A percentile compares a stretch with the other conserved stretches of the same genome.
Conservation (phyloP, 2,888 invertebrate genomes). For the Endotricha flammealis region DNA sequence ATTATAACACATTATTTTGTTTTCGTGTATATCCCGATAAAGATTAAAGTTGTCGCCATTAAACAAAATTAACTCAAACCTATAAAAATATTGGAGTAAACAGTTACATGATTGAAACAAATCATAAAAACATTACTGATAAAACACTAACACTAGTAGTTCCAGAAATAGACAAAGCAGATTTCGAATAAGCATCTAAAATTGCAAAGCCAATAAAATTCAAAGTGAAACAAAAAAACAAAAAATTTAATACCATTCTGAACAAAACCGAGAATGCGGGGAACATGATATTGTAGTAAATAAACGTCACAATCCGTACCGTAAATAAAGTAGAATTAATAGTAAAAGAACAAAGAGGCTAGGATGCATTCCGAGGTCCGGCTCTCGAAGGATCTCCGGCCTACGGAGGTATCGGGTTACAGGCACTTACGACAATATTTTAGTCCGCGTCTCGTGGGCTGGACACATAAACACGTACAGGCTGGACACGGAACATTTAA, state of each 20-base stretch:
- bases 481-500: too few species aligned
- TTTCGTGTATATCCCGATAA: too few species aligned
- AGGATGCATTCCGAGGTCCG: background rate
- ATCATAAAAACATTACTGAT: too few species aligned
- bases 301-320: background rate
- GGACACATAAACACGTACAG: background rate
- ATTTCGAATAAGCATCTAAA: too few species aligned
- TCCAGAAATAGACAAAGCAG: too few species aligned
- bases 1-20: slow-evolving; percentile 32
- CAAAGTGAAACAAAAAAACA: slow-evolving; percentile 14
- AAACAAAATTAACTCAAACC: too few species aligned
- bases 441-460: background rate
- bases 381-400: background rate
- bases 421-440: slow-evolving; percentile 1
- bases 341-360: slow-evolving; percentile 1
- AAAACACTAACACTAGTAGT: too few species aligned
- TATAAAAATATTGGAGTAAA: too few species aligned
- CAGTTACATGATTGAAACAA: too few species aligned
- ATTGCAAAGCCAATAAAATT: too few species aligned
- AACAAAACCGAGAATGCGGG: background rate
- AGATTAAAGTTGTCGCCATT: too few species aligned
- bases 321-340: background rate
- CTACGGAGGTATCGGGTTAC: slow-evolving; percentile 1
- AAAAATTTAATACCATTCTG: slow-evolving; percentile 11
- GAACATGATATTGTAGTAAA: slow-evolving; percentile 13